Evolutionary conservation across 2,888 invertebrate species (phyloP), one percentile per base, ranked within the genome.

Genomic region (Noctua janthe): DNA sequence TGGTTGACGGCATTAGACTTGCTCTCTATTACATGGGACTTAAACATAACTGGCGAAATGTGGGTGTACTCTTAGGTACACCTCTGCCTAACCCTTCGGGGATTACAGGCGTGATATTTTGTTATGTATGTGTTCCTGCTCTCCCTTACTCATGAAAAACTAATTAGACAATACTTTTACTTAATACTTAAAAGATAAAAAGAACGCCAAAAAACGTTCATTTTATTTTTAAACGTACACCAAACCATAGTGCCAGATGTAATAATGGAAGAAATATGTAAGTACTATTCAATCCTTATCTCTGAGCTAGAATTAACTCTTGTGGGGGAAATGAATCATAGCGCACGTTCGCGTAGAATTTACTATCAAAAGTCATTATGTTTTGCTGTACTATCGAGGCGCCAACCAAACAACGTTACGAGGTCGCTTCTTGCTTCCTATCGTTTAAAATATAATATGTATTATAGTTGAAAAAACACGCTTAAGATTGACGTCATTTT

Each of bases 251-350:
- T 39, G 39, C 39, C 62, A 20, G 47, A 62, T 62, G 10, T 69
- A 56, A 62, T 78, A 62, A 51, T 74, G 39, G 35, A 43, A 74
- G 15, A 56, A 72, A 71, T 43, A 54, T 54, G 51, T 54, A 54
- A 13, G 13, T 47, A 51, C 29, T 43, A n/a, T 70, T 43, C 6
- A 23, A 8, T 23, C 8, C 23, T 83, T 83, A 83, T 83, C 81
- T 54, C 23, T 66, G 47, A 56, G 43, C 69, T n/a, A 66, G 62
- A 78, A 67, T 78, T 71, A 54, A 59, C 35, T 83, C 20, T 0
- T 51, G 39, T 29, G n/a, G 39, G 62, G 39, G 49, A 69, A 69
- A 56, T 84, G 70, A 83, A 62, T 84, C 85, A 80, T 70, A n/a
- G 23, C 35, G 15, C 56, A 51, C 72, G 69, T 29, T 47, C 13